Base-by-base conservation (phyloP, 2,113 vertebrate species). In the Machaerirhynchus nigripectus region DNA sequence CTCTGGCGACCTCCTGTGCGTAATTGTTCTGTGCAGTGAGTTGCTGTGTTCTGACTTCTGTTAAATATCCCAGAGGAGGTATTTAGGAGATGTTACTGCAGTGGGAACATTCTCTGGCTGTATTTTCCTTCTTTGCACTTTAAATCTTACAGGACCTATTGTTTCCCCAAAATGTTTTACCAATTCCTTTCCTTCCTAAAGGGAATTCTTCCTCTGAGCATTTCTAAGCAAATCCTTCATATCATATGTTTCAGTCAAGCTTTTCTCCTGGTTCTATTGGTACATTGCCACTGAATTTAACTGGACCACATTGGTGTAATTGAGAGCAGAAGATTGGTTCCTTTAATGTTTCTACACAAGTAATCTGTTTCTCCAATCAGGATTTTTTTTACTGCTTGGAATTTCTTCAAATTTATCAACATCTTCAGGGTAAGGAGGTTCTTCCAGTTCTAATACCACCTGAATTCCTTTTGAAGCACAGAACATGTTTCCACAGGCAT, bases 401-500 rank as follows among this genome's bases (percentile, higher is more conserved):
- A 95, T 92, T 78, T 79, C 93, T 96, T 93, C 78, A 84, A 76
- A 93, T 97, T 96, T 95, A 64, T 94, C 95, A 95, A 80, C 52
- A 86, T 93, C 90, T 91, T 90, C 85, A 93, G 89, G 85, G 89
- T 92, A 97, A 94, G 84, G 89, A 94, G 60, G 76, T 68, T 91
- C 61, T 85, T 73, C 77, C 60, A 61, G 76, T 74, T 91, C 80
- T 85, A 73, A 94, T 63, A 94, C 68, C 60, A 96, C 85, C 93
- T 94, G 71, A 92, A 88, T 93, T 97, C 91, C 92, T 96, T 95
- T 91, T 97, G 96, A 96, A 94, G 87, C 42, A 69, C 13, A 50
- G 71, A 80, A 89, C 91, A 9, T 90, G 85, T 92, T 96, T 94
- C 93, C 37, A 20, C 89, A 88, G 95, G 92, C 81, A 91, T 92